Evolutionary conservation across 2,797 vertebrate species (phyloP), one percentile per base, ranked within the genome.

Genomic region (Spondyliosoma cantharus): DNA sequence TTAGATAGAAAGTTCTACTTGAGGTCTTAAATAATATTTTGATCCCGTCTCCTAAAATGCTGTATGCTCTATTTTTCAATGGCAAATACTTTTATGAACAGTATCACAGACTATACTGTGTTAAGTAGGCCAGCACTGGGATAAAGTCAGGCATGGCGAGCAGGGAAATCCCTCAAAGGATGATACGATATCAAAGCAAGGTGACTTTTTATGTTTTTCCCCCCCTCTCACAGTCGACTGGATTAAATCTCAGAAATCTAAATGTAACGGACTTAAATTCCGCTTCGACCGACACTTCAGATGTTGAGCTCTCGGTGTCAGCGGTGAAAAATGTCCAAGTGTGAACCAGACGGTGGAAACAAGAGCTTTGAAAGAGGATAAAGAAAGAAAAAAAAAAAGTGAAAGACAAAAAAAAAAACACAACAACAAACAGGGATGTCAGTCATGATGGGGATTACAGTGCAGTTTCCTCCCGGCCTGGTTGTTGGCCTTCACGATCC

Each of bases 401-500:
- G 52, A 7, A 63, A 32, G 66, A 49, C 15, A 29, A 60, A 56
- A 60, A 24, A 29, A 29, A n/a, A n/a, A n/a, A n/a, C n/a, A n/a
- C n/a, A n/a, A n/a, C n/a, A n/a, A n/a, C n/a, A n/a, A n/a, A n/a
- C n/a, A n/a, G n/a, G n/a, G n/a, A n/a, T n/a, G n/a, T n/a, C n/a
- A n/a, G n/a, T n/a, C n/a, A n/a, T n/a, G n/a, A n/a, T n/a, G n/a
- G n/a, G n/a, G n/a, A n/a, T n/a, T n/a, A n/a, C n/a, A n/a, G n/a
- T n/a, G n/a, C n/a, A n/a, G n/a, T n/a, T 67, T 70, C 45, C 66
- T 48, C 68, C 45, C 11, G 20, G 61, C 25, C 63, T 1, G 37
- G 45, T 42, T n/a, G 45, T 66, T 65, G 50, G 65, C 69, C 76
- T 56, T 73, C 52, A 7, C 25, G 59, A 60, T 59, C 67, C 9